Base-by-base conservation (phyloP, 2,888 invertebrate genomes). In the Oscheius sp. region DNA sequence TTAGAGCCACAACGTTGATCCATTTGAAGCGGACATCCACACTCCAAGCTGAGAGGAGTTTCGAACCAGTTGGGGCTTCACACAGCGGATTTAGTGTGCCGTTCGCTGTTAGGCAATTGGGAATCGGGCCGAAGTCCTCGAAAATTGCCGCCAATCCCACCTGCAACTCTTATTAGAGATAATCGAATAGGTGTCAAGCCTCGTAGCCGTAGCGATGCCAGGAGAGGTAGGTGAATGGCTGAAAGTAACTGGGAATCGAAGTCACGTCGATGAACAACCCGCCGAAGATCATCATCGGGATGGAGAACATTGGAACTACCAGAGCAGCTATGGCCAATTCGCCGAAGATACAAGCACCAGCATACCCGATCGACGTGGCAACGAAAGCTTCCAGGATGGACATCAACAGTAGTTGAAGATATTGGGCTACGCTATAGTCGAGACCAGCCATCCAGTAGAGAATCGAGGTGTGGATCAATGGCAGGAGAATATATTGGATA, bases 361-460 rank as follows among this genome's bases (percentile, higher is more conserved):
- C 64, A 66, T 73, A 70, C 10, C 68, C 73, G 42, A 74, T 27
- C 2, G 72, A 65, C 6, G 70, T 70, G 2, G 72, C 50, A 37
- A 65, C 69, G 17, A 72, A 23, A 53, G 71, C 69, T 57, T 72
- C 57, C 52, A 76, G 10, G 27, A 71, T 65, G 12, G 68, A 65
- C 10, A 76, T 58, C 12, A 57, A 23, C 33, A 46, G 33, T 33
- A 65, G 25, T 20, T 27, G n/a, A 1, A 33, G n/a, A 34, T 34
- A 65, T 27, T 65, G 64, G 12, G 10, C 15, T 12, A 65, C 15
- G n/a, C 6, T 65, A 12, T 69, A 12, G 8, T 65, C 58, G 5
- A 76, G 63, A 0, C 94, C 94, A 52, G 95, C 92, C 91, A 95
- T 91, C 85, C 92, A 95, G 88, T 95, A 95, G 0, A 91, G 91